These are phyloP conservation scores for Lepidurus arcticus DNA, from an alignment of 1,140 invertebrate genomes.

Conservation along the genomic window DNA sequence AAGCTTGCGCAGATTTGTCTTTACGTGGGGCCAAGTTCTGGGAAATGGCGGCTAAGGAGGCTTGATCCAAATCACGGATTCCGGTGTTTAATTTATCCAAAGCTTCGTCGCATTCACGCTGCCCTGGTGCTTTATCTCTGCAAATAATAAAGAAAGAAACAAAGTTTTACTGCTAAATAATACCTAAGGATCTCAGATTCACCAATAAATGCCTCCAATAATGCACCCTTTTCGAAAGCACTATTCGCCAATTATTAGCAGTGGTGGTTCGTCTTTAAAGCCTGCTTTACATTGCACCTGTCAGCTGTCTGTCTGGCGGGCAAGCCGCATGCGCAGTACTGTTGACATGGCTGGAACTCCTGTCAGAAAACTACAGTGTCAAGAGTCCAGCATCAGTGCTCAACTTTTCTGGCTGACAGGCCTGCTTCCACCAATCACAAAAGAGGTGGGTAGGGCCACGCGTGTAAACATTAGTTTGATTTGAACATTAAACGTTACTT, in stretches of 20 bases:
- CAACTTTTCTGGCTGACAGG: too few relatives aligned
- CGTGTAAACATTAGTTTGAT: too few relatives aligned
- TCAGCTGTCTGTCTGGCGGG: too few relatives aligned
- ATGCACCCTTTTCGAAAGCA: neutral
- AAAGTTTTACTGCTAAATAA: neutral
- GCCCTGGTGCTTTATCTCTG: conserved; percentile 90
- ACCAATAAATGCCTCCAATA: neutral
- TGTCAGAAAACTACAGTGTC: too few relatives aligned
- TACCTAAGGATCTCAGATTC: neutral
- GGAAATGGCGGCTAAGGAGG: conserved; percentile 76
- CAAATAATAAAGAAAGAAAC: conserved; percentile 1
- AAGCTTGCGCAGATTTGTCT: conserved; percentile 73
- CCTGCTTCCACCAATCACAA: too few relatives aligned
- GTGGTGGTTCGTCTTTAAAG: too few relatives aligned
- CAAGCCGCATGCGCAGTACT: too few relatives aligned
- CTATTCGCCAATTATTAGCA: neutral
- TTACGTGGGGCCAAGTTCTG: conserved; percentile 66
- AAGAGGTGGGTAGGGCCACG: too few relatives aligned
- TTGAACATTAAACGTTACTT: too few relatives aligned
- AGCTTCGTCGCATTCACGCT: conserved; percentile 83
- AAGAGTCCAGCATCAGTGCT: too few relatives aligned
- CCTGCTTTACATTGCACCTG: too few relatives aligned
- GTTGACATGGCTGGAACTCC: too few relatives aligned
- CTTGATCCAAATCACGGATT: conserved; percentile 77
- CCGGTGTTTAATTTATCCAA: conserved; percentile 69